Evolutionary conservation across 2,888 invertebrate species (phyloP).

Genomic region (Metalampra italica): DNA sequence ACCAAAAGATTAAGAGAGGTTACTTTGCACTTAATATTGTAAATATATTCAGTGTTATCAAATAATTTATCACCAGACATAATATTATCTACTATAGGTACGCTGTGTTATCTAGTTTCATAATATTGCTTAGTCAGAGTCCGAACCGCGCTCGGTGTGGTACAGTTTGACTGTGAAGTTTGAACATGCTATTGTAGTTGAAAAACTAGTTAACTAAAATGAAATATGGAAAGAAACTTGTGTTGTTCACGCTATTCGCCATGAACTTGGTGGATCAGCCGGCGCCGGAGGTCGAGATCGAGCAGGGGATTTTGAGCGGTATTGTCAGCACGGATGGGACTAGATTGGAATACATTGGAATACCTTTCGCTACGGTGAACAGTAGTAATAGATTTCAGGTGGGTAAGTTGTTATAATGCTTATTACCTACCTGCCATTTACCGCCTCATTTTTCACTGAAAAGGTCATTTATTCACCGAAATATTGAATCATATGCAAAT

Average conservation of each 20-base stretch:
- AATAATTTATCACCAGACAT: too few relatives aligned
- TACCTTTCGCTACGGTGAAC: constrained; percentile 59
- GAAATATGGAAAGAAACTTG: constrained; percentile 44
- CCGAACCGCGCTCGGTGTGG: not conserved
- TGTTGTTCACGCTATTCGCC: constrained; percentile 55
- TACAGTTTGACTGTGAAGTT: not conserved
- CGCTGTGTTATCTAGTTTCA: not conserved
- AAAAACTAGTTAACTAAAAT: constrained; percentile 26
- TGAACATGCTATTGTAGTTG: not conserved
- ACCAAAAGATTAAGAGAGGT: too few relatives aligned
- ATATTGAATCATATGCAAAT: too few relatives aligned
- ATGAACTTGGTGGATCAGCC: constrained; percentile 64
- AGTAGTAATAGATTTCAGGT: constrained; percentile 60
- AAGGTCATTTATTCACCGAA: too few relatives aligned
- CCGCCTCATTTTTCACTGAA: too few relatives aligned
- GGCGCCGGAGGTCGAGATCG: constrained; percentile 56
- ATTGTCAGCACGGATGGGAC: constrained; percentile 57
- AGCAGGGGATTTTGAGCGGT: constrained; percentile 61
- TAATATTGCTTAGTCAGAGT: not conserved
- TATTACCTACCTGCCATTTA: too few relatives aligned
- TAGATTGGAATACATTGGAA: constrained; percentile 61
- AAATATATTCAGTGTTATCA: too few relatives aligned
- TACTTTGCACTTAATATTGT: too few relatives aligned
- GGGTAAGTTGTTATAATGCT: constrained; percentile 17
- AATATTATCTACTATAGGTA: too few relatives aligned